These are phyloP conservation scores for Lepeophtheirus salmonis DNA, from an alignment of 1,140 invertebrate species.

Conservation along the genomic window DNA sequence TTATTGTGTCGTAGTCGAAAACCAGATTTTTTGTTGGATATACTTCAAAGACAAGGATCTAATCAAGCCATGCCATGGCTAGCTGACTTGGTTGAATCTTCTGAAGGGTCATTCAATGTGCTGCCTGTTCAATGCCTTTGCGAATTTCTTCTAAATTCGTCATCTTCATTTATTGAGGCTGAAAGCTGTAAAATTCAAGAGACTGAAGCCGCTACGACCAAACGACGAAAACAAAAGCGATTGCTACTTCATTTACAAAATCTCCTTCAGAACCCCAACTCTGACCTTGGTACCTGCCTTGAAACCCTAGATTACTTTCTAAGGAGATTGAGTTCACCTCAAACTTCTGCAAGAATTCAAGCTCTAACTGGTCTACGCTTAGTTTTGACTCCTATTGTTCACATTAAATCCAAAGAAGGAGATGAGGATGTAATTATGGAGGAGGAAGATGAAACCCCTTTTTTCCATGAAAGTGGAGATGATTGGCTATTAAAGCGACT, in stretches of 20 bases:
- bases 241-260: constrained; percentile 49
- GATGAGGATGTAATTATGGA: constrained; percentile 26
- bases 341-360: constrained; percentile 48
- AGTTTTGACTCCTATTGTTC: constrained; percentile 34
- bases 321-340: constrained; percentile 57
- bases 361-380: constrained; percentile 51
- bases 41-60: constrained; percentile 58
- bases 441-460: constrained; percentile 24
- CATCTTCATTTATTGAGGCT: constrained; percentile 22
- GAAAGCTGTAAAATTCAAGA: neutral
- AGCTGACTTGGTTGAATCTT: constrained; percentile 76
- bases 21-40: constrained; percentile 78
- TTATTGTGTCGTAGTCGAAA: constrained; percentile 66
- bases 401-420: constrained; percentile 15
- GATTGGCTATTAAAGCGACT: constrained; percentile 54
- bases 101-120: constrained; percentile 48
- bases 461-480: constrained; percentile 21
- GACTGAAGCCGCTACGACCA: constrained; percentile 23
- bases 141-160: constrained; percentile 66
- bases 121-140: constrained; percentile 87
- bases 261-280: constrained; percentile 33
- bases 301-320: constrained; percentile 86
- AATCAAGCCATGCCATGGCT: constrained; percentile 90
- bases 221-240: constrained; percentile 52
- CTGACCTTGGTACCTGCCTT: constrained; percentile 31